phyloP scores from a whole-genome alignment of 2,888 invertebrate species.

The Tachina lurida region DNA sequence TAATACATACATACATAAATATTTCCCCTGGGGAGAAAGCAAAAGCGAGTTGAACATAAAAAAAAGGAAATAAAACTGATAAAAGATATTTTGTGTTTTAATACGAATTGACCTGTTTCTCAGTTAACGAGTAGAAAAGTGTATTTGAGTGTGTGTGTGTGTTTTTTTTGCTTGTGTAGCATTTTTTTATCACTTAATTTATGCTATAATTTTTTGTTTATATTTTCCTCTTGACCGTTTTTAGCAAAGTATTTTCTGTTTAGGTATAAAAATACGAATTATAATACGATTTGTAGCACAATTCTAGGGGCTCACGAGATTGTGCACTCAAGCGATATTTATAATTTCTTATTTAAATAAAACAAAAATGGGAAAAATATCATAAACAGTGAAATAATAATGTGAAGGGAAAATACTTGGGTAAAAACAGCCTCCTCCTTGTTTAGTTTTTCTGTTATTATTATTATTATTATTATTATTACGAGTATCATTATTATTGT shows the following conservation, averaged over 20 bases:
- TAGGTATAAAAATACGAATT: slow-evolving; percentile 46
- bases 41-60: slow-evolving; percentile 20
- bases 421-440: slow-evolving; percentile 58
- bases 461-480: too few species aligned
- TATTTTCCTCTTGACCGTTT: slow-evolving; percentile 54
- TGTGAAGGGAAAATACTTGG: slow-evolving; percentile 40
- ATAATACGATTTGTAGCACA: slow-evolving; percentile 66
- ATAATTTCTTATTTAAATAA: slow-evolving; percentile 16
- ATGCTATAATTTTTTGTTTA: neutral
- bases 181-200: slow-evolving; percentile 36
- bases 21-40: neutral
- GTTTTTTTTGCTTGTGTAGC: neutral
- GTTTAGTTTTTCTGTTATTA: slow-evolving; percentile 2
- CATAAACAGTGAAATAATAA: neutral
- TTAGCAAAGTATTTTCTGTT: slow-evolving; percentile 64
- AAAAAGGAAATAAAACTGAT: slow-evolving; percentile 31
- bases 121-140: slow-evolving; percentile 35
- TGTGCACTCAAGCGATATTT: slow-evolving; percentile 59
- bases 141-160: slow-evolving; percentile 3
- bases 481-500: too few species aligned
- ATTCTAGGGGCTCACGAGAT: slow-evolving; percentile 66
- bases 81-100: slow-evolving; percentile 29
- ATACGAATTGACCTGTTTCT: slow-evolving; percentile 68
- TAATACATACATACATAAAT: too few species aligned
- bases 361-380: slow-evolving; percentile 6